Conservation (phyloP, 2,888 invertebrate genomes). For the Apamea sordens region DNA sequence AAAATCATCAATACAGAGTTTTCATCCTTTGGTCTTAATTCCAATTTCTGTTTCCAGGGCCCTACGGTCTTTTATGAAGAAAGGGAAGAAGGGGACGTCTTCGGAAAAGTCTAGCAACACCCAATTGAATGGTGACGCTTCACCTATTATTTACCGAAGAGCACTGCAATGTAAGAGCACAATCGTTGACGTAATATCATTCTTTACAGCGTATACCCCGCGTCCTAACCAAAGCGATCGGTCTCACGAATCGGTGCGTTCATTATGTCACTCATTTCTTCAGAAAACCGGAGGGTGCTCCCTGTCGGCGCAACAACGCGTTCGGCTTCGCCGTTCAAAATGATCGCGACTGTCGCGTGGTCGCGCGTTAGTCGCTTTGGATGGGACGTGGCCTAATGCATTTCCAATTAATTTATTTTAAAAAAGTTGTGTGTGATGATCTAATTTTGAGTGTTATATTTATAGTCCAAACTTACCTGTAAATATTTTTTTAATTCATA, state of each 20-base stretch:
- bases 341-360: not conserved
- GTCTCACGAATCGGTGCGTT: not conserved
- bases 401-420: not conserved
- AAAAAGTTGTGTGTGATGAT: not conserved
- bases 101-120: constrained; percentile 70
- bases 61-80: constrained; percentile 87
- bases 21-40: not conserved
- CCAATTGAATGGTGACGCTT: constrained; percentile 80
- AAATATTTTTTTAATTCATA: not conserved
- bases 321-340: not conserved
- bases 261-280: not conserved
- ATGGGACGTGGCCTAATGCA: not conserved
- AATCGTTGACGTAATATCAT: not conserved
- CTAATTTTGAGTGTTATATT: not conserved
- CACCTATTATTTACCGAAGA: constrained; percentile 85
- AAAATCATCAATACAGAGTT: not conserved
- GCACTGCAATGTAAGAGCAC: constrained; percentile 83
- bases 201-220: not conserved
- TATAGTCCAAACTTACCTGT: not conserved
- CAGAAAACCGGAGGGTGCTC: not conserved
- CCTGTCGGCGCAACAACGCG: not conserved
- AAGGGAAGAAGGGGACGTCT: constrained; percentile 81
- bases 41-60: constrained; percentile 80
- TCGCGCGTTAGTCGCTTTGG: no score
- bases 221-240: not conserved